These are phyloP conservation scores for Aphidius colemani DNA, from an alignment of 2,888 invertebrate genomes.

Conservation along the genomic window DNA sequence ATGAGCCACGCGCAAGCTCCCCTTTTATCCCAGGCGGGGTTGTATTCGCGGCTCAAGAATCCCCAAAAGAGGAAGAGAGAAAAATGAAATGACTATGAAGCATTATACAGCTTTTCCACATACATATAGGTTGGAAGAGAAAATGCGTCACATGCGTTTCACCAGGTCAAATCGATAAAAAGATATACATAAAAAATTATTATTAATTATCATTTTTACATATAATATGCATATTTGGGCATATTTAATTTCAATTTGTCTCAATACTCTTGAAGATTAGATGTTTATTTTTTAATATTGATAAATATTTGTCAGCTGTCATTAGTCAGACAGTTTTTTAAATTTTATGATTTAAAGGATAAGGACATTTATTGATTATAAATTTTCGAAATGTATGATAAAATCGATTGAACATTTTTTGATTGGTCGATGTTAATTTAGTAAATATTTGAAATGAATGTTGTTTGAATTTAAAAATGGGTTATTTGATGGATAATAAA, in stretches of 20 bases:
- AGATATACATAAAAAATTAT: no score
- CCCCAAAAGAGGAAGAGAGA: conserved; percentile 20
- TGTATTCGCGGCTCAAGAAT: conserved; percentile 16
- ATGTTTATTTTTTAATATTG: no score
- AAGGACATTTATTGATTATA: no score
- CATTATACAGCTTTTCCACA: no score
- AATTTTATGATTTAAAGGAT: not conserved
- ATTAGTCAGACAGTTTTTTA: not conserved
- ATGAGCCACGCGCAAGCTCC: conserved; percentile 28
- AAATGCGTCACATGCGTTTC: no score
- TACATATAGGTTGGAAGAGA: no score
- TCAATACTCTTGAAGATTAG: no score
- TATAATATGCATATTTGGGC: no score
- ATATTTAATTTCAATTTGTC: no score
- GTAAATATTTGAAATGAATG: not conserved
- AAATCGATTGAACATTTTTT: not conserved
- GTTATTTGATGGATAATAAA: not conserved
- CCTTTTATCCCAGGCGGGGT: conserved; percentile 25
- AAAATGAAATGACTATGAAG: not conserved
- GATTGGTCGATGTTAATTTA: not conserved
- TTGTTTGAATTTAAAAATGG: not conserved
- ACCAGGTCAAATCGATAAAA: no score
- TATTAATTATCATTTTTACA: no score
- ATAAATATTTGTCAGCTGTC: no score
- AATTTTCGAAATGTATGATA: not conserved